Evolutionary conservation across 2,888 invertebrate species (phyloP), one percentile per base, ranked within the genome.

Genomic region (Saturnia japonica): DNA sequence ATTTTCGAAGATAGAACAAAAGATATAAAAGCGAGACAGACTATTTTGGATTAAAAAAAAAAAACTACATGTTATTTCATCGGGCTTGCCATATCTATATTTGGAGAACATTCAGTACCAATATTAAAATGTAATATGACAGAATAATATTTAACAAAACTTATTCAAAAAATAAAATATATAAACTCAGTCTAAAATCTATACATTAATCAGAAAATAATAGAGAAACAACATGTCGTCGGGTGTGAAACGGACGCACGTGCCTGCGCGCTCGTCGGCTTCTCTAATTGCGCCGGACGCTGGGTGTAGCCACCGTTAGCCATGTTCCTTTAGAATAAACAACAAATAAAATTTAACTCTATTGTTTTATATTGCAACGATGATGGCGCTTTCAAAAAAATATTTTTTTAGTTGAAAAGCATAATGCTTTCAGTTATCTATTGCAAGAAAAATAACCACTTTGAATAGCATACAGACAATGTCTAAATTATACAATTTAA

Each of bases 251-350:
- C 28, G 68, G 25, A n/a, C 16, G 6, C 42, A 66, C 70, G n/a
- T n/a, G n/a, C n/a, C n/a, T n/a, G n/a, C n/a, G n/a, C n/a, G n/a
- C n/a, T n/a, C n/a, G 72, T 75, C 73, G 73, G 69, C 71, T 67
- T 70, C 71, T 69, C 75, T 80, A 79, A 80, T 80, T 79, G 80
- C 75, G 60, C 57, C 57, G 57, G 57, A 60, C 25, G 70, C 51
- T 75, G 70, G 68, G 60, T 73, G 71, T 64, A 45, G 71, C 62
- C 68, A 54, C 68, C 68, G 70, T 40, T 71, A 54, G 62, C 68
- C 45, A 70, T 75, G 74, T 78, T 78, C 71, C 75, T 71, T 73
- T 67, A n/a, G 68, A 60, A 74, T 77, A 75, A 79, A 80, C 73
- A 77, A 73, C 72, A 68, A 68, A 68, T 70, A 68, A 71, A 57